Evolutionary conservation across 2,797 vertebrate genomes (phyloP), one percentile per base, ranked within the genome.

Genomic region (Pyrocephalus nanus): DNA sequence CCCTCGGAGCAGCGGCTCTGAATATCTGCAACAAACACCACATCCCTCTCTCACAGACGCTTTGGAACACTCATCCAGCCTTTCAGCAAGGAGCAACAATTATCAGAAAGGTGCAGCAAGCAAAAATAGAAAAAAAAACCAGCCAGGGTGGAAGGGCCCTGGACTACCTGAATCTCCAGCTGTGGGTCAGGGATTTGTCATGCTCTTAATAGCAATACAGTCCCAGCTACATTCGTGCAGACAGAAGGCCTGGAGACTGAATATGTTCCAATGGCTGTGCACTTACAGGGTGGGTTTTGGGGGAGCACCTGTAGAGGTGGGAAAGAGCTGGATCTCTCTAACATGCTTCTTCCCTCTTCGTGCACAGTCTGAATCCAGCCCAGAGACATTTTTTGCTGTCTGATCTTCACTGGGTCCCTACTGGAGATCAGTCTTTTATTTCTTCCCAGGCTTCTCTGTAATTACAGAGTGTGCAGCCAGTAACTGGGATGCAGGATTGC

Each of bases 231-330:
- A 0, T 26, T 70, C 22, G 64, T 70, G 69, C 77, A 40, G 77
- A 45, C 23, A 40, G 66, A 25, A 32, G 34, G 20, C 50, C 62
- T 13, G 17, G 27, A 62, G 36, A 15, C 51, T 20, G 61, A 15
- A 0, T 12, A 1, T 7, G 21, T n/a, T 25, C 40, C 32, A 12
- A 1, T 15, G 67, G 50, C 58, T 40, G 5, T 18, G 57, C 22
- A 6, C 42, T 50, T 43, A 18, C 4, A 40, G 29, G 42, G 38
- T 72, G 42, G 27, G 29, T 40, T 45, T 20, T 36, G 13, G 27
- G 6, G 43, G 7, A 70, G 30, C 83, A 67, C 4, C 23, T 73
- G 51, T 30, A 55, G 61, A 69, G 48, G 48, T 69, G 27, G 48
- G 48, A 70, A 54, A 17, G 45, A 77, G 54, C 55, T 21, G 58